These are phyloP conservation scores for Phalanger gymnotis DNA, from an alignment of 2,797 vertebrate species.

Conservation along the genomic window DNA sequence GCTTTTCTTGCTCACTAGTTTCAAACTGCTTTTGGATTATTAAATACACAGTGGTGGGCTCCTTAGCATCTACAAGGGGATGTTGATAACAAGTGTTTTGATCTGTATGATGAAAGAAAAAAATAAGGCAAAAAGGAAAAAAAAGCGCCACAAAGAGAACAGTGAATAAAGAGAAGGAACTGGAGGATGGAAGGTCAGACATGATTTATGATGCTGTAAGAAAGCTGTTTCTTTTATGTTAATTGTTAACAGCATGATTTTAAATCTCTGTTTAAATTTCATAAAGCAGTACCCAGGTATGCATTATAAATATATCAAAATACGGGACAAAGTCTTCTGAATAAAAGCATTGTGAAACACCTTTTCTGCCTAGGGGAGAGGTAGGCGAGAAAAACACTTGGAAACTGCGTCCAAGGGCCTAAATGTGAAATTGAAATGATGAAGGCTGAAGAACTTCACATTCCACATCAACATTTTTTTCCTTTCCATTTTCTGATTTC, in stretches of 20 bases:
- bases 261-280: slow-evolving; percentile 4
- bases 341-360: background rate
- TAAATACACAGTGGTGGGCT: slow-evolving; percentile 41
- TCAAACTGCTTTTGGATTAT: slow-evolving; percentile 62
- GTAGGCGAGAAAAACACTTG: background rate
- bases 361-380: background rate
- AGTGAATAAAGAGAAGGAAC: slow-evolving; percentile 3
- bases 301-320: background rate
- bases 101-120: slow-evolving; percentile 40
- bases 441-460: background rate
- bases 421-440: background rate
- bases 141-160: background rate
- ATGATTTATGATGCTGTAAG: background rate
- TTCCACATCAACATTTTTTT: background rate
- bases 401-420: background rate
- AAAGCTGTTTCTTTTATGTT: background rate
- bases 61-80: slow-evolving; percentile 45
- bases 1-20: background rate
- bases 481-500: background rate
- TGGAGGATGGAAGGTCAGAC: background rate
- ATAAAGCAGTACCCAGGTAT: background rate
- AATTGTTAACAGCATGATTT: slow-evolving; percentile 17
- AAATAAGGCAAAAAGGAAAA: slow-evolving; percentile 30
- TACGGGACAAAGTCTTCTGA: background rate
- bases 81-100: slow-evolving; percentile 43